A percentile compares a stretch with the other conserved stretches of the same genome.
Conservation (phyloP, 1,140 invertebrate species). For the Sarcophaga peregrina region DNA sequence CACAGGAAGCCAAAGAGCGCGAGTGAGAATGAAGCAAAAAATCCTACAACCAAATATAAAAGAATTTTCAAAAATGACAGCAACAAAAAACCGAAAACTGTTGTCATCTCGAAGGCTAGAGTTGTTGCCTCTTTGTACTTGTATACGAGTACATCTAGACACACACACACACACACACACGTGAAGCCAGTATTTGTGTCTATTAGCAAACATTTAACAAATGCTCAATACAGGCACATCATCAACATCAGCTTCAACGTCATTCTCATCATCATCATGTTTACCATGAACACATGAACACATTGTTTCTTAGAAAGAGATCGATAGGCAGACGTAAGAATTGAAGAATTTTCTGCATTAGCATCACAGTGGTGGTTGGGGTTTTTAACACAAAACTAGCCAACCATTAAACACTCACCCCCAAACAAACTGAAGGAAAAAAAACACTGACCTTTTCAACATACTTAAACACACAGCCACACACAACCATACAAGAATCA, state of each 20-base stretch:
- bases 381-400: too few relatives aligned
- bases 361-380: too few relatives aligned
- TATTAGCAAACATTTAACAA: conserved; percentile 33
- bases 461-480: background rate
- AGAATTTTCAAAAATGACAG: background rate
- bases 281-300: background rate
- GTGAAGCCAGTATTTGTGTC: background rate
- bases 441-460: conserved; percentile 14
- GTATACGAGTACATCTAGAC: too few relatives aligned
- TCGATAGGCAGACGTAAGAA: background rate
- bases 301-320: background rate
- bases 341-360: too few relatives aligned
- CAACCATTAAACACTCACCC: background rate
- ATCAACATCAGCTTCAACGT: background rate
- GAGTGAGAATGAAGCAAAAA: background rate
- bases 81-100: background rate
- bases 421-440: background rate
- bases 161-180: too few relatives aligned
- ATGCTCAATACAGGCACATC: conserved; percentile 26
- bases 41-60: background rate
- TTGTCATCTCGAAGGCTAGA: too few relatives aligned
- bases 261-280: background rate
- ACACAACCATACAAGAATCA: background rate
- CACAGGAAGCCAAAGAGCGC: background rate
- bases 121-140: too few relatives aligned